Conservation (phyloP, 2,797 vertebrate genomes). For the Chelonia mydas region DNA sequence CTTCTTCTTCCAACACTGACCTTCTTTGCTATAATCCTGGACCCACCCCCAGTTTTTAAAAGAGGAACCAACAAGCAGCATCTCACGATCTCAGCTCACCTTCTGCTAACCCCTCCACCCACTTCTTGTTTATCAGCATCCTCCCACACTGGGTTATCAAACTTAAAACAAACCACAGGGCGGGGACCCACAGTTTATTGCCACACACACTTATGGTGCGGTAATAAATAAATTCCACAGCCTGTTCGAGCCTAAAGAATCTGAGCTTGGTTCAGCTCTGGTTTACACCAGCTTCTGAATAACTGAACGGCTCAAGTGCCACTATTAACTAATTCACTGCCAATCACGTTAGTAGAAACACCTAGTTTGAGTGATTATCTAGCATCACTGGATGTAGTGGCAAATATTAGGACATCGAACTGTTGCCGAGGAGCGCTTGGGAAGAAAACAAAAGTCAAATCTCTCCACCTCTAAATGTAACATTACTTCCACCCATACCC, state of each 20-base stretch:
- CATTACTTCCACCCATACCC: not conserved
- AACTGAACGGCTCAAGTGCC: not conserved
- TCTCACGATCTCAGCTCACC: not conserved
- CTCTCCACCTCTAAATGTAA: not conserved
- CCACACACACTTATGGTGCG: slow-evolving; percentile 39
- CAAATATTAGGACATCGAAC: not conserved
- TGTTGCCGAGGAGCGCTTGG: not conserved
- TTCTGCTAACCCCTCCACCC: slow-evolving; percentile 46
- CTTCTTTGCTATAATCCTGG: slow-evolving; percentile 30
- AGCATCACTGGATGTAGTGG: not conserved
- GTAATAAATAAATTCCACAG: slow-evolving; percentile 69
- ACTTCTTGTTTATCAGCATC: slow-evolving; percentile 35
- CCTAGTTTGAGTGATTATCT: not conserved
- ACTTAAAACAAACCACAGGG: slow-evolving; percentile 6
- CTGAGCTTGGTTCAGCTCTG: slow-evolving; percentile 12
- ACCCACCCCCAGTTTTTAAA: not conserved
- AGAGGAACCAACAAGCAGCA: not conserved
- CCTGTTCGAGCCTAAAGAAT: slow-evolving; percentile 54
- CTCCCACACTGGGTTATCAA: slow-evolving; percentile 41
- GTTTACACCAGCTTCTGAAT: slow-evolving; percentile 27
- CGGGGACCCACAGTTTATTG: slow-evolving; percentile 34
- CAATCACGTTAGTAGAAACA: fast-evolving
- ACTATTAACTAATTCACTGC: not conserved
- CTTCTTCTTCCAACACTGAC: slow-evolving; percentile 38
- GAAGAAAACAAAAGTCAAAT: not conserved